Conservation (phyloP, 2,113 vertebrate genomes). For the Halichoerus grypus region DNA sequence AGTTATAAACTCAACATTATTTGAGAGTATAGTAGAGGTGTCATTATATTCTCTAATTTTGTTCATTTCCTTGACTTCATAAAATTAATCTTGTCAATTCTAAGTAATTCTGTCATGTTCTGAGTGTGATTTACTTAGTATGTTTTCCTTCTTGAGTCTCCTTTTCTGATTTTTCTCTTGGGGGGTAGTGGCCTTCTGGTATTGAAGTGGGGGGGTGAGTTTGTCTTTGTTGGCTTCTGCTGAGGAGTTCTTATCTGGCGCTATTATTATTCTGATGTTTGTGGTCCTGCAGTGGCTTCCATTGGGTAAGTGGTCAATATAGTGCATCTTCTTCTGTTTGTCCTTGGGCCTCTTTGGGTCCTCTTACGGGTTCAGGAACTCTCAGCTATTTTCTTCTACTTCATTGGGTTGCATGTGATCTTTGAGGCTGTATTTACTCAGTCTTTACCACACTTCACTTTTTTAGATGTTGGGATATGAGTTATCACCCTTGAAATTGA, state of each 20-base stretch:
- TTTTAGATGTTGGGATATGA: neutral
- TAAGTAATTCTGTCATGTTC: constrained; percentile 1
- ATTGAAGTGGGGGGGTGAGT: neutral
- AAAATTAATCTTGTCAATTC: neutral
- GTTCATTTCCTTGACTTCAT: neutral
- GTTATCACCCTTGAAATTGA: neutral
- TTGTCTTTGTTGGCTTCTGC: neutral
- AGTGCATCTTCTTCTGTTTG: neutral
- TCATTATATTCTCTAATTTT: neutral
- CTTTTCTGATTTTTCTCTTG: neutral
- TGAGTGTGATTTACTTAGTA: neutral
- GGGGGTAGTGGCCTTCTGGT: neutral
- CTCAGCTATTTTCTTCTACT: neutral
- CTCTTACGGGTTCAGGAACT: neutral
- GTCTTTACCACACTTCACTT: neutral
- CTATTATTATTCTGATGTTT: neutral
- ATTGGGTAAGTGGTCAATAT: neutral
- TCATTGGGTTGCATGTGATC: neutral
- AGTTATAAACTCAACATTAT: neutral
- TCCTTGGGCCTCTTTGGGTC: neutral
- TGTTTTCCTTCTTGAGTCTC: neutral
- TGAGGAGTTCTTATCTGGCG: neutral
- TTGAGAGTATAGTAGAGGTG: neutral
- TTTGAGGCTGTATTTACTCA: neutral
- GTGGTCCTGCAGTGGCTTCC: neutral